phyloP scores from a whole-genome alignment of 2,888 invertebrate species.

The Chromoteleia sp. region DNA sequence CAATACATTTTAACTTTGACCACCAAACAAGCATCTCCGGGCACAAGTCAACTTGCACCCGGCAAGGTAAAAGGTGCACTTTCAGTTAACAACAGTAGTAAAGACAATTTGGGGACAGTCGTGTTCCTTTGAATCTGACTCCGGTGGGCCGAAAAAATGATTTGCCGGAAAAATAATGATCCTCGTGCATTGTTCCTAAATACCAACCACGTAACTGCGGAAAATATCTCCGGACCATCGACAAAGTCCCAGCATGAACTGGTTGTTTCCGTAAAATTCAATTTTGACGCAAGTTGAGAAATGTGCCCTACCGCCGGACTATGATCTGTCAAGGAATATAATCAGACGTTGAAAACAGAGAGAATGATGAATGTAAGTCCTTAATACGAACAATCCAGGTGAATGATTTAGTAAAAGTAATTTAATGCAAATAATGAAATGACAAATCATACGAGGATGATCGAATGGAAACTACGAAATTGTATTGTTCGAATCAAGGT shows the following conservation, averaged over 20 bases:
- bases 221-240: slow-evolving; percentile 14
- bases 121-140: slow-evolving; percentile 3
- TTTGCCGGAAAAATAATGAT: slow-evolving; percentile 43
- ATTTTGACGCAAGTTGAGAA: slow-evolving; percentile 23
- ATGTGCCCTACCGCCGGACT: slow-evolving; percentile 10
- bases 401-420: not conserved
- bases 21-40: not conserved
- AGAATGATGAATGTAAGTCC: not conserved
- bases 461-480: too few species aligned
- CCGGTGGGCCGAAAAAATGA: slow-evolving; percentile 45
- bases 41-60: slow-evolving; percentile 33
- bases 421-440: too few species aligned
- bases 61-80: slow-evolving; percentile 54
- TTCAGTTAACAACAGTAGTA: slow-evolving; percentile 43
- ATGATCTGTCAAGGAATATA: not conserved
- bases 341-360: not conserved
- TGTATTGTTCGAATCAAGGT: too few species aligned
- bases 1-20: slow-evolving; percentile 6
- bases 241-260: slow-evolving; percentile 34
- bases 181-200: slow-evolving; percentile 18
- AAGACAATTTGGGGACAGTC: slow-evolving; percentile 27
- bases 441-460: too few species aligned
- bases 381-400: too few species aligned
- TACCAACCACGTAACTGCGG: slow-evolving; percentile 31
- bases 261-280: slow-evolving; percentile 29